These are phyloP conservation scores for Remorina albescens DNA, from an alignment of 2,797 vertebrate genomes.

Conservation along the genomic window DNA sequence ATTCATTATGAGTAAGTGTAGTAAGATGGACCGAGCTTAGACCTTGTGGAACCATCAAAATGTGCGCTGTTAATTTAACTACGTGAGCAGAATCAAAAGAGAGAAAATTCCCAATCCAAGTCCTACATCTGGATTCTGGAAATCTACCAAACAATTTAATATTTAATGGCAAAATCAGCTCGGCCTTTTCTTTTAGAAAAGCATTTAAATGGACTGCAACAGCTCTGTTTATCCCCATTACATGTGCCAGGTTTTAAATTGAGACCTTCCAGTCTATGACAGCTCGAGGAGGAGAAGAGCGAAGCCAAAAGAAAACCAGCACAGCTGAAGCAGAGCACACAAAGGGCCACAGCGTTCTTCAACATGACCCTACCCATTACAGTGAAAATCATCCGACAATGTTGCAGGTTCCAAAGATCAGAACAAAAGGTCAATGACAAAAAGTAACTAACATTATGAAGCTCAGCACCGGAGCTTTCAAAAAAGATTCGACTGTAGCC, in stretches of 20 bases:
- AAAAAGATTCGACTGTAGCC: background rate
- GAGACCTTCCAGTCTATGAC: background rate
- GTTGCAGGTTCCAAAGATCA: background rate
- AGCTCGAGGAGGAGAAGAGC: background rate
- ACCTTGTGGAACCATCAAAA: constrained; percentile 75
- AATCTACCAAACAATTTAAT: background rate
- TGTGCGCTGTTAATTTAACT: constrained; percentile 67
- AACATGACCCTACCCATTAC: background rate
- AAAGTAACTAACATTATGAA: background rate
- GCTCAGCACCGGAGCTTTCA: background rate
- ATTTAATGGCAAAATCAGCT: too few relatives aligned
- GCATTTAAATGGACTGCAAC: background rate
- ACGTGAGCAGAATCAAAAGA: constrained; percentile 47
- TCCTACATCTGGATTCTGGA: background rate
- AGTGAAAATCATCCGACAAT: background rate
- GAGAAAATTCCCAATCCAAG: background rate
- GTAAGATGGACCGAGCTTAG: constrained; percentile 77
- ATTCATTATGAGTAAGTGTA: constrained; percentile 93
- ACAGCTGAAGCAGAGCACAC: background rate
- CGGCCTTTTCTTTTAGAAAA: too few relatives aligned
- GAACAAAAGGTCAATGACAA: background rate
- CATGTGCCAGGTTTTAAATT: background rate
- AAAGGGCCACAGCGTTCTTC: background rate
- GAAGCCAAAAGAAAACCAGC: background rate
- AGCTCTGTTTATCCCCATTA: background rate